Percentiles rank a stretch among this genome's conserved stretches.
These are phyloP conservation scores for Marisa cornuarietis DNA, from an alignment of 1,140 invertebrate species.

Conservation along the genomic window DNA sequence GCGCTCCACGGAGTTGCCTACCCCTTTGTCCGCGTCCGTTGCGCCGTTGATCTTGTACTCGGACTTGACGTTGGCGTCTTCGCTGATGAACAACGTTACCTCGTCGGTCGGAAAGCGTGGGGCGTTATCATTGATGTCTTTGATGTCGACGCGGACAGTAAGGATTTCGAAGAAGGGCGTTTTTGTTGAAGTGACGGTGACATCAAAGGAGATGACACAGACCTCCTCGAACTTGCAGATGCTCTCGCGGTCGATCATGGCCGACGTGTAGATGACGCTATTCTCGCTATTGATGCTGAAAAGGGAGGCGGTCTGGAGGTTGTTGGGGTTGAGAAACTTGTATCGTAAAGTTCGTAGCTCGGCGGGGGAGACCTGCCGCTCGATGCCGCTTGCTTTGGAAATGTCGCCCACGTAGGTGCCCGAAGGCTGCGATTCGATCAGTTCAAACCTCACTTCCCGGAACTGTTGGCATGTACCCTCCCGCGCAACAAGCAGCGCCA, in stretches of 20 bases:
- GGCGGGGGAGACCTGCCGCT: slow-evolving; percentile 14
- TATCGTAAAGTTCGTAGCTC: slow-evolving; percentile 27
- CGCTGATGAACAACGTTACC: slow-evolving; percentile 47
- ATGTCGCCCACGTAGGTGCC: slow-evolving; percentile 38
- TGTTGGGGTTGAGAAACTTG: slow-evolving; percentile 34
- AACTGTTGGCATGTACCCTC: slow-evolving; percentile 8
- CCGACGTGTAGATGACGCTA: slow-evolving; percentile 48
- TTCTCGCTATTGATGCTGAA: slow-evolving; percentile 47
- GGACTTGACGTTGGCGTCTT: slow-evolving; percentile 67
- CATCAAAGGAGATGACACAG: slow-evolving; percentile 49
- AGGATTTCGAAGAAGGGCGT: slow-evolving; percentile 50
- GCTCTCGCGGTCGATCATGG: slow-evolving; percentile 54
- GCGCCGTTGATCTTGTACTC: slow-evolving; percentile 74
- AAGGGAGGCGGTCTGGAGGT: slow-evolving; percentile 31
- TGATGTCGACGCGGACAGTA: slow-evolving; percentile 48
- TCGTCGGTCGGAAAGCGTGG: slow-evolving; percentile 75
- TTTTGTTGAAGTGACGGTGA: slow-evolving; percentile 41
- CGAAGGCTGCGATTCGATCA: slow-evolving; percentile 28
- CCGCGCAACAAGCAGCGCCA: neutral
- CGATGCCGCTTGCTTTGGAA: slow-evolving; percentile 17
- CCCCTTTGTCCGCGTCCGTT: slow-evolving; percentile 68
- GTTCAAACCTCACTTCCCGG: slow-evolving; percentile 27
- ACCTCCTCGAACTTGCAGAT: slow-evolving; percentile 38
- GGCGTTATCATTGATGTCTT: slow-evolving; percentile 94
- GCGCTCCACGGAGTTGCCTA: slow-evolving; percentile 64